Percentiles rank a stretch among this genome's conserved stretches.
Evolutionary conservation across 2,113 vertebrate genomes (phyloP).

Genomic region (Aplodontia rufa): DNA sequence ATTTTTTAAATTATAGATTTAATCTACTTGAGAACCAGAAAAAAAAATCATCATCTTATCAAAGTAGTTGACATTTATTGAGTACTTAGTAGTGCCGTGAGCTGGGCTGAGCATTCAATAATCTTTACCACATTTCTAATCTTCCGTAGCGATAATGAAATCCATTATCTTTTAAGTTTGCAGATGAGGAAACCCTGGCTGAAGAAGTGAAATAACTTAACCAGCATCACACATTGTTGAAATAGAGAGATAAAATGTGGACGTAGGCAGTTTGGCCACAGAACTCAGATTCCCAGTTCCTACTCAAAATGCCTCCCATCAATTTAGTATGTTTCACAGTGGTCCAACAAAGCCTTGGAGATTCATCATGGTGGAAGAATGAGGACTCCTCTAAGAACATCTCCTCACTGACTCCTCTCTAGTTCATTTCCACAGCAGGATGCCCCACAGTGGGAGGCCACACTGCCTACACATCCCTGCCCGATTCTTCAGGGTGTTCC

Average conservation of each 20-base stretch:
- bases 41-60: not conserved
- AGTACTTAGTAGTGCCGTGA: not conserved
- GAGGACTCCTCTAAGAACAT: not conserved
- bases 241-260: not conserved
- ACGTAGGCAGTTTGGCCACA: not conserved
- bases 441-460: rapidly evolving
- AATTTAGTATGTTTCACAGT: not conserved
- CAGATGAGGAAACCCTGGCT: not conserved
- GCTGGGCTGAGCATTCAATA: not conserved
- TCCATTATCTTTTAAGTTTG: not conserved
- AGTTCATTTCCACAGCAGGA: not conserved
- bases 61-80: not conserved
- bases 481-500: too few species aligned
- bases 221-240: not conserved
- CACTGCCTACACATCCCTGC: too few species aligned
- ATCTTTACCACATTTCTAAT: not conserved
- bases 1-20: not conserved
- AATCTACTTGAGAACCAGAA: not conserved
- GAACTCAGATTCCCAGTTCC: not conserved
- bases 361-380: not conserved
- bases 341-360: not conserved
- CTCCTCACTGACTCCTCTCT: not conserved
- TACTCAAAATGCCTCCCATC: not conserved
- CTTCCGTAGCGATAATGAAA: not conserved
- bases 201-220: not conserved